Base-by-base conservation (phyloP, 2,888 invertebrate genomes). In the Nebria salina region DNA sequence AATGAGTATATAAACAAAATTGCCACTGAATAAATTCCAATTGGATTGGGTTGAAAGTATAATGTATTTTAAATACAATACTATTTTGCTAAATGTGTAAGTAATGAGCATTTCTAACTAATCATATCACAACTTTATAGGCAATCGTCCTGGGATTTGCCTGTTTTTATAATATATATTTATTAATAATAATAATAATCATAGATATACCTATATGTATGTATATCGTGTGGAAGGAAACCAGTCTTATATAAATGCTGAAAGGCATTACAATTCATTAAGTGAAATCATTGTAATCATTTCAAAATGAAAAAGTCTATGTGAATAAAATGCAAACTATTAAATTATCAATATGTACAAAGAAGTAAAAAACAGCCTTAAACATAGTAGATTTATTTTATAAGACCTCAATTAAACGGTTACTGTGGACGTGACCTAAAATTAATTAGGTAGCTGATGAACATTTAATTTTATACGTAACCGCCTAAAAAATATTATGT, bases 101-200 rank as follows among this genome's bases (percentile, higher is more conserved):
- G 54, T 54, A 86, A 87, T 87, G 87, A 88, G 87, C 87, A 88
- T 11, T 87, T 87, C 86, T 86, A 85, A 87, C 85, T 70, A 70
- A 74, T 79, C 75, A 86, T 88, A 88, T 88, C 87, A 88, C 87
- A 88, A 87, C 86, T 84, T 84, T 75, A 65, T 80, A 80, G 80
- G 80, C 80, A 80, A 73, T 73, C 15, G 11, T 41, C 41, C 25
- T n/a, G 75, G 26, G 65, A 34, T 42, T 68, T 75, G 80, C 75
- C 75, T 72, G 68, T 72, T 34, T 68, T 70, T 20, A 64, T 0
- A 43, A 76, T 75, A 65, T 65, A 75, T 75, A 75, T 54, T 34
- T 34, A 34, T 34, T 1, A 1, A 34, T 34, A 34, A 34, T 34
- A 66, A 70, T 70, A 25, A 70, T 70, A 70, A 70, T 26, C 8